A percentile compares a stretch with the other conserved stretches of the same genome.
These are phyloP conservation scores for Gari tellinella DNA, from an alignment of 2,888 invertebrate genomes.

Conservation along the genomic window DNA sequence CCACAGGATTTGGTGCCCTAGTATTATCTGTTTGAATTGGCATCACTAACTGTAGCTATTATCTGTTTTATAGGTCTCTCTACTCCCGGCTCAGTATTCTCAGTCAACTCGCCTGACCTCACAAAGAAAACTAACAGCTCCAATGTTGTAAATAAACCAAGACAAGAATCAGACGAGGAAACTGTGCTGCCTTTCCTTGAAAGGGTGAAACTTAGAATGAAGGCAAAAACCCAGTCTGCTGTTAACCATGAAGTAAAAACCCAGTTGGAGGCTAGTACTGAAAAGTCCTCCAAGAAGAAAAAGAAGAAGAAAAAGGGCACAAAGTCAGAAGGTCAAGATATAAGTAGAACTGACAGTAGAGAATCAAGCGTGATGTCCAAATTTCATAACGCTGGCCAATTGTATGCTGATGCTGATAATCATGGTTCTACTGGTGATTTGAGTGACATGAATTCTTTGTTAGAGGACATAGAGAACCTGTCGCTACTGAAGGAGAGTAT, in stretches of 20 bases:
- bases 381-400: too few species aligned
- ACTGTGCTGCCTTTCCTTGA: conserved; percentile 48
- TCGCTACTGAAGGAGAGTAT: not conserved
- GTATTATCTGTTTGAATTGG: too few species aligned
- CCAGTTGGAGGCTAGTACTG: not conserved
- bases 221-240: conserved; percentile 4
- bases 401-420: too few species aligned
- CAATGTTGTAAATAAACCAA: not conserved
- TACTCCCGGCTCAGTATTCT: too few species aligned
- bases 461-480: conserved; percentile 2
- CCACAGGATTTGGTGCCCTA: too few species aligned
- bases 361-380: too few species aligned
- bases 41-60: too few species aligned
- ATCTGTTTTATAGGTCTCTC: too few species aligned
- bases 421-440: conserved; percentile 6
- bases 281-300: not conserved
- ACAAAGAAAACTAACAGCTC: not conserved
- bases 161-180: conserved; percentile 1
- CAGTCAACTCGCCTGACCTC: not conserved
- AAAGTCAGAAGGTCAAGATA: too few species aligned
- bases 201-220: conserved; percentile 48
- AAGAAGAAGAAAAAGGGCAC: too few species aligned
- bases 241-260: not conserved
- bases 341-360: too few species aligned
- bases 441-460: conserved; percentile 9